Percentiles rank a stretch among this genome's conserved stretches.
phyloP scores from a whole-genome alignment of 2,888 invertebrate genomes.

The Papilio demoleus region DNA sequence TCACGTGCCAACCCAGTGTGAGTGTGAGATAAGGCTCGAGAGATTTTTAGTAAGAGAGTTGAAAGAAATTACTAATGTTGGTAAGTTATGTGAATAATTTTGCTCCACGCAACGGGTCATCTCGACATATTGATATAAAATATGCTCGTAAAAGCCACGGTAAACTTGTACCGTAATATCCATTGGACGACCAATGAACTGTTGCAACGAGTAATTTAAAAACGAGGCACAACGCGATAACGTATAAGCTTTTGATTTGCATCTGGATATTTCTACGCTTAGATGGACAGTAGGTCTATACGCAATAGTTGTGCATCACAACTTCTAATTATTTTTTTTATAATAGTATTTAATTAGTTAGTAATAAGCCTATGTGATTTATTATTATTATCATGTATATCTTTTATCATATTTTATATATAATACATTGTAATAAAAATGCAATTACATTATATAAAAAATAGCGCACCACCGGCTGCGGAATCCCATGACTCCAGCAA shows the following conservation, averaged over 20 bases:
- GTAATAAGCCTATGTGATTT: no score
- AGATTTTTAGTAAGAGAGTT: neutral
- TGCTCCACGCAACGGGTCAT: conserved; percentile 20
- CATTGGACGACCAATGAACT: conserved; percentile 37
- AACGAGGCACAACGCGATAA: conserved; percentile 34
- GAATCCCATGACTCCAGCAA: no score
- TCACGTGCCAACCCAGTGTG: no score
- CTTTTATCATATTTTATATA: no score
- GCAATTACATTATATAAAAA: no score
- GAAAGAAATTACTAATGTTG: neutral
- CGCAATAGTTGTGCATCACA: no score
- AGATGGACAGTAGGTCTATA: conserved; percentile 58
- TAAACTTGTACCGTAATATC: conserved; percentile 33
- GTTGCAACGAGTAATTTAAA: conserved; percentile 34
- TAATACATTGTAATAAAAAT: no score
- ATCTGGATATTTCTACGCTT: conserved; percentile 45
- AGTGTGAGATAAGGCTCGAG: no score
- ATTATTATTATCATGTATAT: no score
- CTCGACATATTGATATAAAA: conserved; percentile 20
- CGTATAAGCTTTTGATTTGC: conserved; percentile 21
- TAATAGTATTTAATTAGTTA: no score
- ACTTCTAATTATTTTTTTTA: no score
- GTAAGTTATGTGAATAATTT: neutral
- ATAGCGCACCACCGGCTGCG: no score
- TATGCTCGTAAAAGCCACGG: conserved; percentile 27